Percentiles rank a stretch among this genome's conserved stretches.
phyloP scores from a whole-genome alignment of 53 echinoderm and acorn worm species.

The Patiria pectinifera region DNA sequence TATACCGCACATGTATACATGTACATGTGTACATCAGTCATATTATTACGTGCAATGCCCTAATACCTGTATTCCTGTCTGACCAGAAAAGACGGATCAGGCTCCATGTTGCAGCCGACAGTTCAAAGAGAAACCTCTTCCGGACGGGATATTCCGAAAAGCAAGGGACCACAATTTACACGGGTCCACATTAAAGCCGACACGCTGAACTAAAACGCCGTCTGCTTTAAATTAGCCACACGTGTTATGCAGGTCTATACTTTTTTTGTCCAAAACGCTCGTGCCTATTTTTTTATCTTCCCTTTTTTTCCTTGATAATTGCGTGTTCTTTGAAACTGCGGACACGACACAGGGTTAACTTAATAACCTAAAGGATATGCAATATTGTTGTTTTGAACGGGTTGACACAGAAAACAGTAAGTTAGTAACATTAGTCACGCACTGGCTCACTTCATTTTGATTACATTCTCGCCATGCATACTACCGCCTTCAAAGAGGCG shows the following conservation, averaged over 20 bases:
- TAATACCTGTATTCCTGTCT: constrained; percentile 58
- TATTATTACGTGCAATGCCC: constrained; percentile 36
- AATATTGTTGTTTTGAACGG: constrained; percentile 14
- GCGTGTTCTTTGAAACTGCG: not conserved
- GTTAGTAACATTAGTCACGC: not conserved
- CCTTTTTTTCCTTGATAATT: not conserved
- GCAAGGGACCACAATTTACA: constrained; percentile 42
- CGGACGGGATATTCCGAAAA: constrained; percentile 2
- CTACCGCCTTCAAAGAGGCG: no score
- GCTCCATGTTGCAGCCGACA: constrained; percentile 36
- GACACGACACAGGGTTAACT: constrained; percentile 8
- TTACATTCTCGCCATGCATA: no score
- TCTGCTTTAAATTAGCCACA: constrained; percentile 2
- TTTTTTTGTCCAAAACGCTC: not conserved
- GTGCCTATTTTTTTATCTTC: constrained; percentile 1
- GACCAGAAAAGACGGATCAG: constrained; percentile 47
- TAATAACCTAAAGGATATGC: constrained; percentile 8
- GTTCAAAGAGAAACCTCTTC: constrained; percentile 43
- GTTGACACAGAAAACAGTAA: not conserved
- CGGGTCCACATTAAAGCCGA: constrained; percentile 15
- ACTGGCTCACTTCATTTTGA: not conserved
- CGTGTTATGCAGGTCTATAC: not conserved
- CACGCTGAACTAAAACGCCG: constrained; percentile 10
- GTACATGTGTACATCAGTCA: not conserved
- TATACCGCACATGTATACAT: no score